These are phyloP conservation scores for Lacerta viridis DNA, from an alignment of 2,797 vertebrate genomes.

Conservation along the genomic window DNA sequence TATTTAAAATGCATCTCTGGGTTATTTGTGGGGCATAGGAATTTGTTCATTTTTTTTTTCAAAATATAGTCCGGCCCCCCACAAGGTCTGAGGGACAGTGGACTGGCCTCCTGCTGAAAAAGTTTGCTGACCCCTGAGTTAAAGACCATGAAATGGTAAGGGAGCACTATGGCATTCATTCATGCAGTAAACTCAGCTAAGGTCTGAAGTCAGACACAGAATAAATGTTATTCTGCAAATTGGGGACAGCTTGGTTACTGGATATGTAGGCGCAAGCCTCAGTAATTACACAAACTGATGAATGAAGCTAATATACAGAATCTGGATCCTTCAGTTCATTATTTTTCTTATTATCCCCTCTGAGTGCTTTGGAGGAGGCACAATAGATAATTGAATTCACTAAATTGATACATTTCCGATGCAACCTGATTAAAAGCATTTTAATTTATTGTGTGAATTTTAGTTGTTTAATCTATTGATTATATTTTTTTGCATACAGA, in stretches of 20 bases:
- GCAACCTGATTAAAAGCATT: no score
- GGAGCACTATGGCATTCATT: not conserved
- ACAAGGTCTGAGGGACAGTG: no score
- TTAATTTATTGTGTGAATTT: no score
- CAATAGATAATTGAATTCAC: not conserved
- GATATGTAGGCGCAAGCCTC: not conserved
- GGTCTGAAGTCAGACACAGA: not conserved
- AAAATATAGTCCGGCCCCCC: no score
- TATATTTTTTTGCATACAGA: no score
- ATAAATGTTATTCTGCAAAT: constrained; percentile 8
- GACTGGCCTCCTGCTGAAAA: no score
- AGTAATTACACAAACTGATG: not conserved
- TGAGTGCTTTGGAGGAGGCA: not conserved
- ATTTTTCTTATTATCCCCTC: not conserved
- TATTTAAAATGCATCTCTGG: no score
- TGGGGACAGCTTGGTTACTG: not conserved
- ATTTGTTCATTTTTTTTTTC: no score
- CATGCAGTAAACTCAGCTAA: constrained; percentile 15
- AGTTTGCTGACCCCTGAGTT: not conserved
- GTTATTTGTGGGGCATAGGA: no score
- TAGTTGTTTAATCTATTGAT: no score
- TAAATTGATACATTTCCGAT: not conserved
- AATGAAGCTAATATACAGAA: not conserved
- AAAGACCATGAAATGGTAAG: not conserved
- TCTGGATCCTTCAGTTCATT: not conserved